Base-by-base conservation (phyloP, 2,888 invertebrate genomes). In the Palloptera scutellata region DNA sequence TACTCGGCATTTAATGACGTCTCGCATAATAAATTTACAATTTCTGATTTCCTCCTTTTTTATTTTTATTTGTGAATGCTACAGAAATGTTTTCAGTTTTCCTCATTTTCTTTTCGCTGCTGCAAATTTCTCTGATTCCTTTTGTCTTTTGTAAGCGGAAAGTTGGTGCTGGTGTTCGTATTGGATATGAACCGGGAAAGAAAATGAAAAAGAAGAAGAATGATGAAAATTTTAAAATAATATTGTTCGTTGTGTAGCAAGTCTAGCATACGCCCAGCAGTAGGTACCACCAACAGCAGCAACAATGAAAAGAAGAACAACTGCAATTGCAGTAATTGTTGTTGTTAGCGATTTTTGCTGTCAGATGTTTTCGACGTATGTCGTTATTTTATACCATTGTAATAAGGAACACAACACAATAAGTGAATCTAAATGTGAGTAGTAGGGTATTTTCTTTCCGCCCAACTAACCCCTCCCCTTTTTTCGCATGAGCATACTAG, bases 21-120 rank as follows among this genome's bases (percentile, higher is more conserved):
- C 71, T 67, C 64, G 67, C 69, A 72, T 72, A 71, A 74, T 76
- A 75, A 75, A 74, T 74, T 72, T 61, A 67, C 69, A 55, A 68
- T 67, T 71, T 72, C 60, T 64, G 61, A 62, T 66, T 64, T 64
- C 30, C 63, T 15, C 30, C 51, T 17, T 61, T 19, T 17, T 51
- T 58, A 9, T 42, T 53, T 6, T 48, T 48, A 48, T 48, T 3
- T 5, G 4, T 48, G n/a, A n/a, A 30, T 30, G 30, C 30, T 53
- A 53, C 53, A 19, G 17, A 53, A 13, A 11, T 53, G 4, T 53
- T 53, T 53, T 53, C 53, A 8, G 13, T 13, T 53, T 53, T 19
- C 3, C n/a, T 4, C 15, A 5, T 17, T 53, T 53, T n/a, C 3
- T 53, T 53, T 11, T 11, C 19, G 53, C 17, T 17, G 30, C 30